phyloP scores from a whole-genome alignment of 2,888 invertebrate genomes.

The Eristalis intricaria region DNA sequence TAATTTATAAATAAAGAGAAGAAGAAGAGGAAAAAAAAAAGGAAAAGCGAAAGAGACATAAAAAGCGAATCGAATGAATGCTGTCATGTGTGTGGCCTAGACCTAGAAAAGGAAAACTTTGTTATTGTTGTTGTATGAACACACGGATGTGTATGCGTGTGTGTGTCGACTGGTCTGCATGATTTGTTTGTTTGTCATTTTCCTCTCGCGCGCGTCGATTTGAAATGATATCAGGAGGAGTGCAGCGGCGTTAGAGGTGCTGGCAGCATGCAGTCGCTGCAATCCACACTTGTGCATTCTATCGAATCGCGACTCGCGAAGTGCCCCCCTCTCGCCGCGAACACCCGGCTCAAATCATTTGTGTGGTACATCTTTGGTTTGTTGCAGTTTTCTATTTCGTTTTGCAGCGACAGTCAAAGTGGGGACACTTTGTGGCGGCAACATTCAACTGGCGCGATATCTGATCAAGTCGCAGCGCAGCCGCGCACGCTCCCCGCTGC shows the following conservation, averaged over 20 bases:
- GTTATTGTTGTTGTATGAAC: conserved; percentile 44
- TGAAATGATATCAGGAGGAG: conserved; percentile 68
- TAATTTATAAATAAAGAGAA: conserved; percentile 56
- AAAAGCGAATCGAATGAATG: conserved; percentile 52
- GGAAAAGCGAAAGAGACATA: conserved; percentile 29
- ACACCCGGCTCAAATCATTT: neutral
- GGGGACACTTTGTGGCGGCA: conserved; percentile 28
- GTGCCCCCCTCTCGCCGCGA: neutral
- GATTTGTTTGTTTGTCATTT: conserved; percentile 68
- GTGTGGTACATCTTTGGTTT: neutral
- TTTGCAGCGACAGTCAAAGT: neutral
- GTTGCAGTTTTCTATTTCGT: neutral
- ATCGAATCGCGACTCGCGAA: neutral
- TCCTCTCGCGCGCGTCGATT: conserved; percentile 75
- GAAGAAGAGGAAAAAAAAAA: conserved; percentile 10
- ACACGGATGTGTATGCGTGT: neutral
- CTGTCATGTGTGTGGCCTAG: conserved; percentile 69
- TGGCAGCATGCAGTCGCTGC: conserved; percentile 50
- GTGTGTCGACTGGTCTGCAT: neutral
- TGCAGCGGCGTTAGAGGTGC: conserved; percentile 50
- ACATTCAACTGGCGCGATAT: conserved; percentile 11
- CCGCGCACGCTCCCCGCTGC: neutral
- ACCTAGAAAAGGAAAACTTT: conserved; percentile 73
- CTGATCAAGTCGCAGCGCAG: neutral
- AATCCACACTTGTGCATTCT: conserved; percentile 41